Base-by-base conservation (phyloP, 1,140 invertebrate genomes). In the Octopus sinensis region DNA sequence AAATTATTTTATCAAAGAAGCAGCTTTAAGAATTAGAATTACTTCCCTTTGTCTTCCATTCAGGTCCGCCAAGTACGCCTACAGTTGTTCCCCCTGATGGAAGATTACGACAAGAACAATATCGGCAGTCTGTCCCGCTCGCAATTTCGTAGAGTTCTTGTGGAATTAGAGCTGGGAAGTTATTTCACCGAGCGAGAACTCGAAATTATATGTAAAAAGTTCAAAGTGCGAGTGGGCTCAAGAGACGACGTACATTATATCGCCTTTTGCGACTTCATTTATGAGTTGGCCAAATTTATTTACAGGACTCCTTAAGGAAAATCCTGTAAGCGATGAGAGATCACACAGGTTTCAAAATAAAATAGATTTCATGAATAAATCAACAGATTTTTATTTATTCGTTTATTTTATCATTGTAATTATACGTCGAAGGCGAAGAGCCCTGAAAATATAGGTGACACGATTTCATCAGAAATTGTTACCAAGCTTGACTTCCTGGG, bases 51-150 rank as follows among this genome's bases (percentile, higher is more conserved):
- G 17, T 81, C 71, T 79, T 76, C 54, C 82, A 83, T 84, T 6
- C 78, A 89, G 88, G 88, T 89, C 6, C 85, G 86, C 12, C 85
- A 89, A 81, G 85, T 87, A 51, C 82, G 87, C 68, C 90, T 91
- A 84, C 90, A 91, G 84, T 84, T 91, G 79, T 91, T 89, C 80
- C 90, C 90, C 9, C 84, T 90, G 82, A 91, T 91, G 86, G 89
- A 91, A 81, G 90, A 91, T 85, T 91, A 88, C 82, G 90, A 91
- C 81, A 83, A 84, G 76, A 86, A 90, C 23, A 88, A 91, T 82
- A 90, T 88, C 83, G 90, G 90, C 4, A 86, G 85, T 56, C 88
- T 91, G 10, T 88, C 90, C 12, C 83, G 85, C 73, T 88, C 86
- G 68, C 90, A 91, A 84, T 91, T 91, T 83, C 84, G 88, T 23